Conservation (phyloP, 2,113 vertebrate species). For the Tauraco erythrolophus region DNA sequence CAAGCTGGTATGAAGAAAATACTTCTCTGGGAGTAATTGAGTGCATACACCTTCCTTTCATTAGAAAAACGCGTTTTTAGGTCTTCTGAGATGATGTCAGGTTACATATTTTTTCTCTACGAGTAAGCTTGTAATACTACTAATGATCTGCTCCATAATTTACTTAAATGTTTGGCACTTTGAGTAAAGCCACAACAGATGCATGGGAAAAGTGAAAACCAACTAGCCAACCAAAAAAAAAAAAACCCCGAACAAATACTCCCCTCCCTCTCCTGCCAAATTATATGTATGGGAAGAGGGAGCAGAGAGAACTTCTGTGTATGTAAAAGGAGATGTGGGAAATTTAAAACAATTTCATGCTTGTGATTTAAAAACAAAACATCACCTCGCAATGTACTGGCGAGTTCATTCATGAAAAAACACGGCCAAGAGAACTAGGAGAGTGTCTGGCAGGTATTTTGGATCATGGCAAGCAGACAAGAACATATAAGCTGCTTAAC, state of each 20-base stretch:
- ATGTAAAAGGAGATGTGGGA: conserved; percentile 23
- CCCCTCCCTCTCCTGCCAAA: background rate
- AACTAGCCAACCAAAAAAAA: background rate
- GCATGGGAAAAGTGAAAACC: conserved; percentile 25
- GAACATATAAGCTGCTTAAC: background rate
- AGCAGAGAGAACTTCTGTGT: conserved; percentile 2
- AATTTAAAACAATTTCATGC: conserved; percentile 41
- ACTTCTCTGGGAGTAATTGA: background rate
- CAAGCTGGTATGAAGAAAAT: background rate
- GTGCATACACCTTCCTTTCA: background rate
- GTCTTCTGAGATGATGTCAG: background rate
- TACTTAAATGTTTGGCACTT: conserved; percentile 3
- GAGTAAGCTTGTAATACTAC: background rate
- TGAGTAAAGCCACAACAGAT: conserved; percentile 41
- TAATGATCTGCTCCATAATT: background rate
- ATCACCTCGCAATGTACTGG: background rate
- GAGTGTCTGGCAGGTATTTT: background rate
- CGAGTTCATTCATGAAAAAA: background rate
- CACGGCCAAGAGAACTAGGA: background rate
- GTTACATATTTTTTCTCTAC: background rate
- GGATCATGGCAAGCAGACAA: background rate
- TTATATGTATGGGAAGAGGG: conserved; percentile 9
- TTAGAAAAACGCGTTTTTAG: background rate
- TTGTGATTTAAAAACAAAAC: conserved; percentile 54
- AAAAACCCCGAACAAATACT: background rate